Conservation (phyloP, 2,113 vertebrate genomes). For the Tetraodon nigroviridis region DNA sequence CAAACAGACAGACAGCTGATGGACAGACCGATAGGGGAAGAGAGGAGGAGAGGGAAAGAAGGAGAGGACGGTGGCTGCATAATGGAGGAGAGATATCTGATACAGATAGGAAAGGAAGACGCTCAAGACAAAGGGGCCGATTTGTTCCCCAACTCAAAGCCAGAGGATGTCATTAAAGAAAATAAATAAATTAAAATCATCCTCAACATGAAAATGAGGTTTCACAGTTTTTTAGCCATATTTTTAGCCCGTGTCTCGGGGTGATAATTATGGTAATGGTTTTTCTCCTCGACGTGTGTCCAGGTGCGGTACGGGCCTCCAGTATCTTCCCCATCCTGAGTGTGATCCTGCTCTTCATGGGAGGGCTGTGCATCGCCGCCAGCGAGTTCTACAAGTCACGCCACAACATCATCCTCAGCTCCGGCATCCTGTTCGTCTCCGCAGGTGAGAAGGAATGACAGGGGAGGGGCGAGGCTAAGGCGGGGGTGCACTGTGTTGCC, state of each 20-base stretch:
- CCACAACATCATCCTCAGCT: slow-evolving; percentile 99
- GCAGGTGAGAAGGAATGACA: slow-evolving; percentile 76
- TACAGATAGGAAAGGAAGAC: background rate
- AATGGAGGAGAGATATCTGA: slow-evolving; percentile 6
- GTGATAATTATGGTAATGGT: too few relatives aligned
- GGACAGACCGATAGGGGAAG: slow-evolving; percentile 39
- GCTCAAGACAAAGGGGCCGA: too few relatives aligned
- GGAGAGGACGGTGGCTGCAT: background rate
- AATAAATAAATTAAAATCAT: too few relatives aligned
- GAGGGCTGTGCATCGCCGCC: slow-evolving; percentile 96
- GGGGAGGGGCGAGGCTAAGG: too few relatives aligned
- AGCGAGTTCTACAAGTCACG: slow-evolving; percentile 99
- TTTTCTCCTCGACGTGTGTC: too few relatives aligned
- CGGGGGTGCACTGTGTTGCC: too few relatives aligned
- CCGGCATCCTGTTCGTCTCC: slow-evolving; percentile 96
- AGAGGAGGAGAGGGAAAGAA: slow-evolving; percentile 22
- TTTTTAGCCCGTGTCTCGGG: too few relatives aligned
- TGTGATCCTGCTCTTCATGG: slow-evolving; percentile 99
- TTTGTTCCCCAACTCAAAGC: too few relatives aligned
- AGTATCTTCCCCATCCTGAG: slow-evolving; percentile 99
- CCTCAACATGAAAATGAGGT: too few relatives aligned
- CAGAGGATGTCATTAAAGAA: too few relatives aligned
- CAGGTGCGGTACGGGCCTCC: slow-evolving; percentile 97
- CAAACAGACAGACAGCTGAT: slow-evolving; percentile 44
- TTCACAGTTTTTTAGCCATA: too few relatives aligned